Conservation (phyloP, 2,113 vertebrate genomes). For the Chiloscyllium plagiosum region DNA sequence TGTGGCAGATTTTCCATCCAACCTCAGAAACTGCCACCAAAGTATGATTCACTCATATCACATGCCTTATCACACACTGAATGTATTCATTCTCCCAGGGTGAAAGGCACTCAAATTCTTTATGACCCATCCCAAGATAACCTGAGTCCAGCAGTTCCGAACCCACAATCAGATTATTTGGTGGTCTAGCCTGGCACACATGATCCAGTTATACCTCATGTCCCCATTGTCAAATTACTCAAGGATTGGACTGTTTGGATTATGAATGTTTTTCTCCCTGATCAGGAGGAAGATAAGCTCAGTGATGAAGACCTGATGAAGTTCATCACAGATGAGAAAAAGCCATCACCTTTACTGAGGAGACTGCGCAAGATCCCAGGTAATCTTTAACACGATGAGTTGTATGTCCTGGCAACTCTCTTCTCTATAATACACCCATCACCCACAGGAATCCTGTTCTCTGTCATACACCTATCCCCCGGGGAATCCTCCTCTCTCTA, state of each 20-base stretch:
- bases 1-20: not conserved
- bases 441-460: not conserved
- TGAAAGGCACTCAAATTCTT: not conserved
- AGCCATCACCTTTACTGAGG: constrained; percentile 9
- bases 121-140: not conserved
- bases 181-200: not conserved
- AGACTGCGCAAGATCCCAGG: constrained; percentile 6
- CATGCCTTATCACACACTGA: not conserved
- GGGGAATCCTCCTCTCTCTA: not conserved
- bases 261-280: not conserved
- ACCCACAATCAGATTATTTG: not conserved
- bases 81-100: not conserved
- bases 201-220: not conserved
- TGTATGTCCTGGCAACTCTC: no score
- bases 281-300: constrained; percentile 30
- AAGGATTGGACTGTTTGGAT: not conserved
- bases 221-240: not conserved
- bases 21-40: not conserved
- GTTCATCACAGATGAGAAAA: constrained; percentile 5
- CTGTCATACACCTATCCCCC: not conserved
- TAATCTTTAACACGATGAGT: not conserved
- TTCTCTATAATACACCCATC: not conserved
- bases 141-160: not conserved
- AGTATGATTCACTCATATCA: not conserved
- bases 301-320: constrained; percentile 33